phyloP scores from a whole-genome alignment of 2,797 vertebrate genomes.

The Australoheros facetus region DNA sequence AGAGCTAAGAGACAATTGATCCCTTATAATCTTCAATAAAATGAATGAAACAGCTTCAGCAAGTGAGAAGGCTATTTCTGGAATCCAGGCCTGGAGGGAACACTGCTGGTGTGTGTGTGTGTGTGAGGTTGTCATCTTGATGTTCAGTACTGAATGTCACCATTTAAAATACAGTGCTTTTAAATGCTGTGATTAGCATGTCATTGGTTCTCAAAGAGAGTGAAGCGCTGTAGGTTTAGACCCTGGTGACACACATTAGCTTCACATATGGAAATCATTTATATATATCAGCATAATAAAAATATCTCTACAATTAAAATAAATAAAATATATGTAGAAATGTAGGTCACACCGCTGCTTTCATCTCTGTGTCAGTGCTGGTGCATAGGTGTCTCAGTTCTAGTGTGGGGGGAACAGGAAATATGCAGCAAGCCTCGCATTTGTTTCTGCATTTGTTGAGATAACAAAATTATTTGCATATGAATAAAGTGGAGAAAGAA shows the following conservation, averaged over 20 bases:
- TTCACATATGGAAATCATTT: background rate
- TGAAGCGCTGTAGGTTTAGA: background rate
- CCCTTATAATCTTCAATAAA: slow-evolving; percentile 14
- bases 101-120: background rate
- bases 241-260: background rate
- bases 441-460: background rate
- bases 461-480: background rate
- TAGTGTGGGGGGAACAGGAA: background rate
- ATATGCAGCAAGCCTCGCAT: background rate
- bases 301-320: background rate
- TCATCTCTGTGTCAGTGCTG: accelerated
- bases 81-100: background rate
- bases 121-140: slow-evolving; percentile 3
- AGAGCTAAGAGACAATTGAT: slow-evolving; percentile 13
- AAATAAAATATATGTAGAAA: background rate
- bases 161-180: slow-evolving; percentile 11
- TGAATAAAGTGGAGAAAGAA: background rate
- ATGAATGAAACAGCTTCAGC: slow-evolving; percentile 7
- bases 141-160: slow-evolving; percentile 14
- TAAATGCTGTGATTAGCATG: background rate
- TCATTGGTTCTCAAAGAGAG: background rate
- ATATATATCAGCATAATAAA: background rate
- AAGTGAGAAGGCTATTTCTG: slow-evolving; percentile 25
- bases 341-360: background rate
- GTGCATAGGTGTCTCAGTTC: accelerated